Evolutionary conservation across 2,113 vertebrate species (phyloP).

Genomic region (Anas platyrhynchos): DNA sequence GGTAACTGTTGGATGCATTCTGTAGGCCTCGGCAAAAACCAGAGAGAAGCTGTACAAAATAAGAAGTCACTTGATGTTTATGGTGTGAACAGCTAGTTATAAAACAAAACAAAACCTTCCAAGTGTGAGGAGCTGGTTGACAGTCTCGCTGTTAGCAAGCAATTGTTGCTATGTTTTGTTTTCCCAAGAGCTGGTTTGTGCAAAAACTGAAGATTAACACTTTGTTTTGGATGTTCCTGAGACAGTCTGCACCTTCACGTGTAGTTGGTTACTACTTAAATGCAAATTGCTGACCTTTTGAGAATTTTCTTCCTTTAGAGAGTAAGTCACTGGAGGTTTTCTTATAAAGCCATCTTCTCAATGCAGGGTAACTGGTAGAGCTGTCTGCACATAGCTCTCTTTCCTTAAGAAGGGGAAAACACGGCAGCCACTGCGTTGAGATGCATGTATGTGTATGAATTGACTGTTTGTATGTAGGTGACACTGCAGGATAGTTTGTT

Average conservation of each 20-base stretch:
- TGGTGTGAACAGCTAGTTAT: not conserved
- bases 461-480: not conserved
- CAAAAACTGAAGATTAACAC: not conserved
- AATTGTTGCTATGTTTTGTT: not conserved
- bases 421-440: not conserved
- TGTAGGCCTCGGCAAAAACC: not conserved
- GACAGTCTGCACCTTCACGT: not conserved
- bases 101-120: not conserved
- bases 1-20: not conserved
- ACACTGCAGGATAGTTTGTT: not conserved
- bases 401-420: not conserved
- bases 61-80: not conserved
- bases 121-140: not conserved
- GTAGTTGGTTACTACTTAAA: slow-evolving; percentile 38
- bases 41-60: not conserved
- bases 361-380: not conserved
- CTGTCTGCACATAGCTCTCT: not conserved
- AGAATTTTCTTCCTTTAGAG: not conserved
- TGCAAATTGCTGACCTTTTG: slow-evolving; percentile 4
- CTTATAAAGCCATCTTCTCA: not conserved
- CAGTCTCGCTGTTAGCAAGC: not conserved
- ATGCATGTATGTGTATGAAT: not conserved
- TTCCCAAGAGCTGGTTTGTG: not conserved
- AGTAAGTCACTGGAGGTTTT: not conserved
- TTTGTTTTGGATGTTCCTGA: not conserved